A percentile compares a stretch with the other conserved stretches of the same genome.
phyloP scores from a whole-genome alignment of 2,113 vertebrate genomes.

The Corythornis madagascariensis region DNA sequence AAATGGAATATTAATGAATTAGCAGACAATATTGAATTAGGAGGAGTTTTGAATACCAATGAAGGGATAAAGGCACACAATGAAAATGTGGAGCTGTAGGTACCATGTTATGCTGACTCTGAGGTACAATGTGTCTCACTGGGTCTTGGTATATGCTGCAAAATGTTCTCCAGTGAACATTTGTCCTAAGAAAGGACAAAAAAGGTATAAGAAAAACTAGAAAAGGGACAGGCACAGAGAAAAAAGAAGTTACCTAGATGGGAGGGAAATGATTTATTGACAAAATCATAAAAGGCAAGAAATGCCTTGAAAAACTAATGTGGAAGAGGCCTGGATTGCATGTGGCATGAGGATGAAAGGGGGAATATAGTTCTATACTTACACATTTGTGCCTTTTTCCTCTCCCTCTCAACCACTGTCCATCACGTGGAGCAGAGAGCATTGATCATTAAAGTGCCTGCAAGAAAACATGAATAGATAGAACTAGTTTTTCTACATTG shows the following conservation, averaged over 20 bases:
- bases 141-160: neutral
- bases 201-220: neutral
- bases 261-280: neutral
- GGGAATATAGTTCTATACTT: neutral
- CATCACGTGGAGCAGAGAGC: neutral
- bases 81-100: neutral
- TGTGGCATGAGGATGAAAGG: rapidly evolving
- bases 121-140: neutral
- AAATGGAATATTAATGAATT: neutral
- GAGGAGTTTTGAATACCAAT: neutral
- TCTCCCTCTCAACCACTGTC: neutral
- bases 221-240: neutral
- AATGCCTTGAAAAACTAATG: neutral
- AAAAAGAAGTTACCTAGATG: neutral
- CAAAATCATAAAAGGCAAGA: neutral
- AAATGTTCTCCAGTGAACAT: neutral
- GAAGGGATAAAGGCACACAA: neutral
- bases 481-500: neutral
- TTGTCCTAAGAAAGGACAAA: neutral
- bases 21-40: neutral
- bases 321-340: neutral
- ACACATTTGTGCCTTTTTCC: neutral
- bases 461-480: neutral
- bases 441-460: neutral
- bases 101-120: neutral